A percentile compares a stretch with the other conserved stretches of the same genome.
Conservation (phyloP, 92 coral and sea anemone genomes). For the Actinernus sp. region DNA sequence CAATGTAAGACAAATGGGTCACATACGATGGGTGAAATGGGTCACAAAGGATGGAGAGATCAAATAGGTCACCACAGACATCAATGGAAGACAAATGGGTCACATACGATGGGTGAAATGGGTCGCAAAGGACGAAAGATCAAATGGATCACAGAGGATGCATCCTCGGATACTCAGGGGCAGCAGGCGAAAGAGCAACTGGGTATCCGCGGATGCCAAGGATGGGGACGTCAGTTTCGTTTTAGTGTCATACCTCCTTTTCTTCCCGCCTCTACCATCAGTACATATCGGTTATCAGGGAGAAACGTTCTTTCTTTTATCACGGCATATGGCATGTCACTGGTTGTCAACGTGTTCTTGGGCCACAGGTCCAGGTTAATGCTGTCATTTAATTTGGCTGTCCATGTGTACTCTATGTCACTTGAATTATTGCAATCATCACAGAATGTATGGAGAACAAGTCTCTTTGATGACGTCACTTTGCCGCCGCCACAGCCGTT, state of each 20-base stretch:
- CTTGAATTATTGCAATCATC: constrained; percentile 24
- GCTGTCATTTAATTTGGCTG: constrained; percentile 16
- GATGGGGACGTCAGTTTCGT: too few relatives aligned
- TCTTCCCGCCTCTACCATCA: constrained; percentile 34
- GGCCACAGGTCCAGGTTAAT: constrained; percentile 58
- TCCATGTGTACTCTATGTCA: constrained; percentile 63
- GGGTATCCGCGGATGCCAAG: too few relatives aligned
- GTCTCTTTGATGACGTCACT: constrained; percentile 58
- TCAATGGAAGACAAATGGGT: too few relatives aligned
- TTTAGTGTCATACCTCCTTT: constrained; percentile 46
- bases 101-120: background rate
- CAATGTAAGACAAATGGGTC: too few relatives aligned
- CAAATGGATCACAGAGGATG: too few relatives aligned
- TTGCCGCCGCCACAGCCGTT: constrained; percentile 73
- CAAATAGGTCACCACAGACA: too few relatives aligned
- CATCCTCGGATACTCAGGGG: too few relatives aligned
- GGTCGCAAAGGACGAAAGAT: too few relatives aligned
- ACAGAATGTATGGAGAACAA: constrained; percentile 56
- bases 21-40: too few relatives aligned
- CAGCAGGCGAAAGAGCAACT: too few relatives aligned
- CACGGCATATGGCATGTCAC: constrained; percentile 36
- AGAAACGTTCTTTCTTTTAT: constrained; percentile 18
- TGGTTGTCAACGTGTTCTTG: constrained; percentile 42
- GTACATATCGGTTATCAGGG: constrained; percentile 17
- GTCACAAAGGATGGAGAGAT: too few relatives aligned